These are phyloP conservation scores for Leptopilina drosophilae DNA, from an alignment of 2,888 invertebrate species.

Conservation along the genomic window DNA sequence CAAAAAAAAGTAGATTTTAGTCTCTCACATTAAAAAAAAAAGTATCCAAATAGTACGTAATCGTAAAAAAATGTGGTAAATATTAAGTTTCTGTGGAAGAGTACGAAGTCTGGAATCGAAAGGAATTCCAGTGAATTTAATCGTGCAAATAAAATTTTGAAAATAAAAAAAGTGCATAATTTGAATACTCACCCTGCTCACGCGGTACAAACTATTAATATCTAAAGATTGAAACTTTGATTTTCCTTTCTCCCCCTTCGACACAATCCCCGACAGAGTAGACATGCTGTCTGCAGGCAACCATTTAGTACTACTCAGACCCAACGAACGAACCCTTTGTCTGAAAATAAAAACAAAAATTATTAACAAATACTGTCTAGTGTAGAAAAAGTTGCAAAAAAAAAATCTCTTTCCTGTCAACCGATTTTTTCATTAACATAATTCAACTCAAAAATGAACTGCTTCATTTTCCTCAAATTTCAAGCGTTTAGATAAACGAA, in stretches of 20 bases:
- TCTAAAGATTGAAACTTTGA: constrained; percentile 97
- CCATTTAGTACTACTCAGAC: constrained; percentile 89
- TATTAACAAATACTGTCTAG: background rate
- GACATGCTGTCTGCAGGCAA: constrained; percentile 97
- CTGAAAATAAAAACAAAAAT: constrained; percentile 74
- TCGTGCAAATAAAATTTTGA: constrained; percentile 7
- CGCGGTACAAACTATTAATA: constrained; percentile 97
- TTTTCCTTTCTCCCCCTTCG: constrained; percentile 93
- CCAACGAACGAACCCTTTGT: constrained; percentile 87
- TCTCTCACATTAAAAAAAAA: background rate
- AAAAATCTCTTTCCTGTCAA: too few species aligned
- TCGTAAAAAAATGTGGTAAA: too few species aligned
- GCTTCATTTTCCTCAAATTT: too few species aligned
- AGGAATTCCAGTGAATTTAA: too few species aligned
- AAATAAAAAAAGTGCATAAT: constrained; percentile 2
- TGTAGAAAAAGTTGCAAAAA: too few species aligned
- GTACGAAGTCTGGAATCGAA: too few species aligned
- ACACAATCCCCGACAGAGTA: constrained; percentile 94
- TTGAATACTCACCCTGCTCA: constrained; percentile 84
- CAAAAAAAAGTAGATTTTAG: too few species aligned
- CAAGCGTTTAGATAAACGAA: too few species aligned
- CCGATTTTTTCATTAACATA: too few species aligned
- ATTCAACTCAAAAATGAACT: too few species aligned
- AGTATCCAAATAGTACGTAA: background rate
- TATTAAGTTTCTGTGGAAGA: too few species aligned